A percentile compares a stretch with the other conserved stretches of the same genome.
Conservation (phyloP, 1,140 invertebrate species). For the Drosophila pseudoananassae region DNA sequence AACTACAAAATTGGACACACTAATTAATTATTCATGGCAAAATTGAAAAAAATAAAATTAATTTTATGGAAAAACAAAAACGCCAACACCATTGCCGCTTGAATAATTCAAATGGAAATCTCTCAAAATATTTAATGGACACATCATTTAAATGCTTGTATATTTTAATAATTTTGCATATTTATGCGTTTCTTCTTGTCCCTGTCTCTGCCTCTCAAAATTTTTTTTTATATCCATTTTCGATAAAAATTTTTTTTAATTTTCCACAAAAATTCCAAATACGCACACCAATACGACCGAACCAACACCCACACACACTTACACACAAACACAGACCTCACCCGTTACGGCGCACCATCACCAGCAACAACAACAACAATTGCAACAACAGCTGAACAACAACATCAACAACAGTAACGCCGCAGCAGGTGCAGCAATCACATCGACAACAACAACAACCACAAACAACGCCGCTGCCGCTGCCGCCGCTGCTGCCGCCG, state of each 20-base stretch:
- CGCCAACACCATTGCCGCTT: conserved; percentile 56
- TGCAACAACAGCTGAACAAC: conserved; percentile 67
- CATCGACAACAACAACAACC: conserved; percentile 69
- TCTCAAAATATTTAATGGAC: conserved; percentile 62
- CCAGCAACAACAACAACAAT: conserved; percentile 72
- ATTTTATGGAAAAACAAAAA: conserved; percentile 39
- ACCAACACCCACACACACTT: conserved; percentile 23
- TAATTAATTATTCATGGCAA: conserved; percentile 45
- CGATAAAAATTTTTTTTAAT: conserved; percentile 1
- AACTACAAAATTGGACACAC: conserved; percentile 16
- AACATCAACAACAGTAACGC: conserved; percentile 64
- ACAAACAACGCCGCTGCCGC: conserved; percentile 85
- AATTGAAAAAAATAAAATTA: conserved; percentile 14
- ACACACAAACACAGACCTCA: conserved; percentile 62
- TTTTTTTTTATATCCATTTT: conserved; percentile 27
- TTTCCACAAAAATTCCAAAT: conserved; percentile 12
- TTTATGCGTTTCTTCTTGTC: conserved; percentile 19
- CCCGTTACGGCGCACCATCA: conserved; percentile 79
- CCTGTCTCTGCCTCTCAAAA: conserved; percentile 15
- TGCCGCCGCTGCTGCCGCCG: conserved; percentile 84
- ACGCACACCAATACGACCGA: conserved; percentile 26
- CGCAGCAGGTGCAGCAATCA: conserved; percentile 44
- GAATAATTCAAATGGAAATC: conserved; percentile 71
- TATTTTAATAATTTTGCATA: conserved; percentile 48
- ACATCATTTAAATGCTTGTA: conserved; percentile 67